Evolutionary conservation across 2,888 invertebrate species (phyloP).

Genomic region (Tetramorium bicarinatum): DNA sequence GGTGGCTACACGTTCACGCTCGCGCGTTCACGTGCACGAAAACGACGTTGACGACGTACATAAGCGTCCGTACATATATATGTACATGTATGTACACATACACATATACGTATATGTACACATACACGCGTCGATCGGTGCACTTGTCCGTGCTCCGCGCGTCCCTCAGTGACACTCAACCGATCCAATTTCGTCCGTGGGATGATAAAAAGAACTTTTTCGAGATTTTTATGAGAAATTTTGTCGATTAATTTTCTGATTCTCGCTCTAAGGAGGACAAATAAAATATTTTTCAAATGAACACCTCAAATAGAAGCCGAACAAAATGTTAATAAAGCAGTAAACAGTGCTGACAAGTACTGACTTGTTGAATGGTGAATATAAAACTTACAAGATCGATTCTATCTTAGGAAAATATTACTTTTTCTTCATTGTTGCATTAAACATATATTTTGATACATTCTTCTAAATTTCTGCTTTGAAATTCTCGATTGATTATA

Average conservation of each 20-base stretch:
- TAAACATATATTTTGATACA: background rate
- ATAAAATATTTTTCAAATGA: background rate
- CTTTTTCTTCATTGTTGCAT: background rate
- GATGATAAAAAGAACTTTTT: conserved; percentile 25
- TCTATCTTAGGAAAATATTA: background rate
- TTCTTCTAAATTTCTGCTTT: background rate
- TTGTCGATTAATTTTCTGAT: conserved; percentile 6
- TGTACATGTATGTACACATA: background rate
- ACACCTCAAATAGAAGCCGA: background rate
- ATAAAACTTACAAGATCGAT: background rate
- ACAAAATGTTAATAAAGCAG: background rate
- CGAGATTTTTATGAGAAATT: conserved; percentile 4
- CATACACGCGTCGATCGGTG: conserved; percentile 70
- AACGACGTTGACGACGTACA: conserved; percentile 55
- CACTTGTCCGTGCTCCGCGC: conserved; percentile 81
- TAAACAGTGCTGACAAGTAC: background rate
- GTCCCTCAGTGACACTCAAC: conserved; percentile 81
- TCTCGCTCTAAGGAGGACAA: background rate
- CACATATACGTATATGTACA: background rate
- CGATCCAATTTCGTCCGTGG: conserved; percentile 12
- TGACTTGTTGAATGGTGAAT: background rate
- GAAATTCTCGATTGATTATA: background rate
- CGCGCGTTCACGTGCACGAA: conserved; percentile 67
- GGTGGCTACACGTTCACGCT: conserved; percentile 77
- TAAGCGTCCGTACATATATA: conserved; percentile 71